A percentile compares a stretch with the other conserved stretches of the same genome.
Evolutionary conservation across 2,797 vertebrate species (phyloP).

Genomic region (Sebastolobus altivelis): DNA sequence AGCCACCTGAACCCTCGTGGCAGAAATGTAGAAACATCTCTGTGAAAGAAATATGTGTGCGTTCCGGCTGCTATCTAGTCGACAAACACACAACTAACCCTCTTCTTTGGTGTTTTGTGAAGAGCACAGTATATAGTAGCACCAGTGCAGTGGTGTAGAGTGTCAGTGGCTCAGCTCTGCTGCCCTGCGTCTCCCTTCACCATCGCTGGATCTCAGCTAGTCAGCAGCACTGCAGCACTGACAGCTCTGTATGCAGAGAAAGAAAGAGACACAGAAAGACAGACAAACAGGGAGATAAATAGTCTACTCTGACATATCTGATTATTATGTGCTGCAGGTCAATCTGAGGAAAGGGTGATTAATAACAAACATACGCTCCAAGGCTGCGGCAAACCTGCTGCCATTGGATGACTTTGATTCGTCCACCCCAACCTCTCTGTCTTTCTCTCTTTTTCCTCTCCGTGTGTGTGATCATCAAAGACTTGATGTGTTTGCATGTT

Average conservation of each 20-base stretch:
- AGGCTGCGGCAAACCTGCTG: conserved; percentile 22
- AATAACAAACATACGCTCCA: neutral
- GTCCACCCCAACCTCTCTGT: neutral
- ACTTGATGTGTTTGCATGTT: conserved; percentile 7
- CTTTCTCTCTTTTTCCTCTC: neutral
- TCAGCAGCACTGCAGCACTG: conserved; percentile 69
- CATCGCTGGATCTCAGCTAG: conserved; percentile 49
- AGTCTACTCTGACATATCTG: neutral
- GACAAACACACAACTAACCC: neutral
- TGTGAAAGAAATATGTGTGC: conserved; percentile 42
- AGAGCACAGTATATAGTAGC: neutral
- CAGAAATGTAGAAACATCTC: conserved; percentile 20
- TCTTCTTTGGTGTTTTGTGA: neutral
- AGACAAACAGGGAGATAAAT: neutral
- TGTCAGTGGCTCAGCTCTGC: conserved; percentile 71
- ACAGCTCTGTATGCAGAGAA: conserved; percentile 23
- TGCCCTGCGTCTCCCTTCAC: conserved; percentile 52
- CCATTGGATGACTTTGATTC: conserved; percentile 43
- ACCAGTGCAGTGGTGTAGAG: conserved; percentile 42
- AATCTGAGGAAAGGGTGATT: conserved; percentile 2
- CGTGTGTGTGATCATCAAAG: conserved; percentile 14
- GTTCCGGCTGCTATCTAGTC: neutral
- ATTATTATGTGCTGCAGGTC: conserved; percentile 11
- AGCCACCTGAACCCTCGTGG: conserved; percentile 3
- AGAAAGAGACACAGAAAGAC: neutral